phyloP scores from a whole-genome alignment of 1,140 invertebrate species.

The Gonatopus flavifemur region DNA sequence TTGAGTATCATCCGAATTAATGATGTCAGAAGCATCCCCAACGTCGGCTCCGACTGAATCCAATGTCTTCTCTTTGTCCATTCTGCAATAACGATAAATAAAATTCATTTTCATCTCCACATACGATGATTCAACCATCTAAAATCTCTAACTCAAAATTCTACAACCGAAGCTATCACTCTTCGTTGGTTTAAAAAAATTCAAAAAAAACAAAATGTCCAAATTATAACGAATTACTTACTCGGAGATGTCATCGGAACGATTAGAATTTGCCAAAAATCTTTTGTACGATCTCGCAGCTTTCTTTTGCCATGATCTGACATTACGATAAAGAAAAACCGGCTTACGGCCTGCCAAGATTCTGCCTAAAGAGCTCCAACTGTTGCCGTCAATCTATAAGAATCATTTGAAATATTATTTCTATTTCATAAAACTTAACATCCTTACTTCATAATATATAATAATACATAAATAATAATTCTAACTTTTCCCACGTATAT shows the following conservation, averaged over 20 bases:
- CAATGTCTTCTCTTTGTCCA: constrained; percentile 33
- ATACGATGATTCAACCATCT: not conserved
- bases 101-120: not conserved
- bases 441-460: not conserved
- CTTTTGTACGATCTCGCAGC: constrained; percentile 44
- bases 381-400: constrained; percentile 56
- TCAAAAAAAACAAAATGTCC: too few species aligned
- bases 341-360: constrained; percentile 60
- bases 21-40: constrained; percentile 43
- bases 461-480: not conserved
- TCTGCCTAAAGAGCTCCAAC: constrained; percentile 48
- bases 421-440: constrained; percentile 7
- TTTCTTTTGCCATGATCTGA: constrained; percentile 55
- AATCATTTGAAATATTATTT: constrained; percentile 29
- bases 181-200: too few species aligned
- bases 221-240: too few species aligned
- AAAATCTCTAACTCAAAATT: not conserved
- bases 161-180: too few species aligned
- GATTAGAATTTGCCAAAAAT: constrained; percentile 23
- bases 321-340: constrained; percentile 67
- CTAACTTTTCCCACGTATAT: not conserved
- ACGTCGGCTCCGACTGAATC: constrained; percentile 26
- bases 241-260: constrained; percentile 41
- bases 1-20: constrained; percentile 65
- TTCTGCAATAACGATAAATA: constrained; percentile 22